Evolutionary conservation across 1,140 invertebrate genomes (phyloP).

Genomic region (Listronotus oregonensis): DNA sequence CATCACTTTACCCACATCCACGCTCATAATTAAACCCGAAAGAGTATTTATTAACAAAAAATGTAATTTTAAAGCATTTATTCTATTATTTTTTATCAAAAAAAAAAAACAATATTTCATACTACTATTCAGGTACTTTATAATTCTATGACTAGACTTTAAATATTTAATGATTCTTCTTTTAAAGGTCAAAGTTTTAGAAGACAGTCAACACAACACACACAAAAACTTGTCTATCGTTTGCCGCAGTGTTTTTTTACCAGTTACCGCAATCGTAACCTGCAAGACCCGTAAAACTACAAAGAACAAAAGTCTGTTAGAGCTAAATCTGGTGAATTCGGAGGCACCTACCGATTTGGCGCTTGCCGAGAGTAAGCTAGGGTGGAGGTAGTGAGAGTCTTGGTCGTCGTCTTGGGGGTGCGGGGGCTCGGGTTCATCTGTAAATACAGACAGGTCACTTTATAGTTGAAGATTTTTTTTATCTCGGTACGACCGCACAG

Average conservation of each 20-base stretch:
- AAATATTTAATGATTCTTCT: neutral
- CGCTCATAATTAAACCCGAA: no score
- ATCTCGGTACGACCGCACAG: no score
- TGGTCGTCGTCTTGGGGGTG: slow-evolving; percentile 39
- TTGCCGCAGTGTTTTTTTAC: neutral
- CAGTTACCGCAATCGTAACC: slow-evolving; percentile 6
- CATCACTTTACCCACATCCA: no score
- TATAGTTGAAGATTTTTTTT: no score
- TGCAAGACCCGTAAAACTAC: slow-evolving; percentile 16
- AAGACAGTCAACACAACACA: no score
- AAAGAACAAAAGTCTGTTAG: slow-evolving; percentile 7
- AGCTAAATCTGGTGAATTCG: slow-evolving; percentile 21
- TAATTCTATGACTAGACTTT: neutral
- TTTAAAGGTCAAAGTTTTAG: neutral
- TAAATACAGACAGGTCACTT: no score
- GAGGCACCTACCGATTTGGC: slow-evolving; percentile 64
- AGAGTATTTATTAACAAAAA: no score
- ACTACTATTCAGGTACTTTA: neutral
- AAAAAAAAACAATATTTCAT: no score
- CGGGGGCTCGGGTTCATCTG: slow-evolving; percentile 8
- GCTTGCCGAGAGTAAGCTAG: slow-evolving; percentile 67
- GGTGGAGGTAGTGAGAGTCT: slow-evolving; percentile 79
- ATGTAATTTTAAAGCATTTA: no score
- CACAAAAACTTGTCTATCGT: neutral
- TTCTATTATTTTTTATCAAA: no score